Evolutionary conservation across 2,113 vertebrate species (phyloP), one percentile per base, ranked within the genome.

Genomic region (Osmerus eperlanus): DNA sequence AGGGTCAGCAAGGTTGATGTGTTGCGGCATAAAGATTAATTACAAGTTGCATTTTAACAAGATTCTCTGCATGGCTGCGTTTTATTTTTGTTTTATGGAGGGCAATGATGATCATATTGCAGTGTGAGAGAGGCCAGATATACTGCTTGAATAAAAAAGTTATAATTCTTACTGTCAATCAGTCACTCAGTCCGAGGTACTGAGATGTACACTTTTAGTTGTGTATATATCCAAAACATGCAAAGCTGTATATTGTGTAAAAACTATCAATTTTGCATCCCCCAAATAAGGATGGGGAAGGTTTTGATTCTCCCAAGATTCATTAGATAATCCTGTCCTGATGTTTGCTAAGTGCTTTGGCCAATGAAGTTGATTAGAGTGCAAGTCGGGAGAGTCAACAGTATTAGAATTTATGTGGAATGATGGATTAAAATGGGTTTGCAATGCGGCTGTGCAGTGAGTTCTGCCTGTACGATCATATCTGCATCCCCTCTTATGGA

Each of bases 11-110:
- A 76, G 84, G 67, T 75, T 72, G 79, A 81, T 77, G 81, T 74
- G 65, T 25, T 28, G 32, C 70, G 70, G 84, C 74, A 67, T 80
- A 65, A 83, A 82, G 79, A 88, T 86, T 87, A 87, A 89, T 88
- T 79, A 83, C 28, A 41, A 82, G 80, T 75, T 82, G 70, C 78
- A 81, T 83, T 83, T 84, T 85, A 86, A 87, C 83, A 80, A 85
- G 81, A 71, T 71, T 60, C 65, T 68, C 74, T 62, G 29, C 76
- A 83, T 77, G 73, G 65, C 68, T 72, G 70, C 64, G 66, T 84
- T 84, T 83, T 83, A 78, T 73, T 69, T 79, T 71, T 60, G 16
- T 72, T 80, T 76, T 73, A 68, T 60, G 69, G 36, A 16, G 65
- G 41, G 65, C 55, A 47, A 7, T 47, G 9, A 11, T 47, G 5